Evolutionary conservation across 2,888 invertebrate species (phyloP).

Genomic region (Dryobotodes eremita): DNA sequence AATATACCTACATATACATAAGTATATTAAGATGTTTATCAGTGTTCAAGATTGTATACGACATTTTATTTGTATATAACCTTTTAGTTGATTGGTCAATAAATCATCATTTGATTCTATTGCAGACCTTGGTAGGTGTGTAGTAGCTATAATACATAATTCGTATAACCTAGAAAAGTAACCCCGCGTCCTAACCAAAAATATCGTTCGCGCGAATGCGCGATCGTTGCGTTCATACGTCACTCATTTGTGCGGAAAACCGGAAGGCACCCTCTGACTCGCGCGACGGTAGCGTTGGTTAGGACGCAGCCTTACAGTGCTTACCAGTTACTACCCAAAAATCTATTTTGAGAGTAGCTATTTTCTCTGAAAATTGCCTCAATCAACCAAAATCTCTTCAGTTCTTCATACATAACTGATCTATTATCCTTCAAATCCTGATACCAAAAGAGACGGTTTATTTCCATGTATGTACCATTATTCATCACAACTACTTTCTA

Average conservation of each 20-base stretch:
- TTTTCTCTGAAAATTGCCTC: background rate
- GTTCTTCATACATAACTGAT: too few relatives aligned
- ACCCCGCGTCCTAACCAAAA: too few relatives aligned
- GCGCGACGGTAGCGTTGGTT: too few relatives aligned
- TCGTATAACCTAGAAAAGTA: too few relatives aligned
- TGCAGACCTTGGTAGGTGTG: conserved; percentile 3
- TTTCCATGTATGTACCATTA: conserved; percentile 8
- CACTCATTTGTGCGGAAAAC: too few relatives aligned
- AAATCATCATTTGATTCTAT: conserved; percentile 6
- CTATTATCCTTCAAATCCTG: background rate
- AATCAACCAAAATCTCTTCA: background rate
- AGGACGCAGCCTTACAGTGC: too few relatives aligned
- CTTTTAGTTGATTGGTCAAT: conserved; percentile 18
- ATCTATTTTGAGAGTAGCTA: too few relatives aligned
- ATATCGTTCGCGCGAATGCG: too few relatives aligned
- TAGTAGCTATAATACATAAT: too few relatives aligned
- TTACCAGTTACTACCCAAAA: too few relatives aligned
- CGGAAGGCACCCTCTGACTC: too few relatives aligned
- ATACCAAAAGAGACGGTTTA: conserved; percentile 4
- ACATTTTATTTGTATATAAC: conserved; percentile 22
- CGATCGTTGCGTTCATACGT: too few relatives aligned
- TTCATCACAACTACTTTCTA: conserved; percentile 18
- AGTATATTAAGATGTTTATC: conserved; percentile 3
- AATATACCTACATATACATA: conserved; percentile 5
- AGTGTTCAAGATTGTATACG: conserved; percentile 19